These are phyloP conservation scores for Stegastes partitus DNA, from an alignment of 2,113 vertebrate genomes.

Conservation along the genomic window DNA sequence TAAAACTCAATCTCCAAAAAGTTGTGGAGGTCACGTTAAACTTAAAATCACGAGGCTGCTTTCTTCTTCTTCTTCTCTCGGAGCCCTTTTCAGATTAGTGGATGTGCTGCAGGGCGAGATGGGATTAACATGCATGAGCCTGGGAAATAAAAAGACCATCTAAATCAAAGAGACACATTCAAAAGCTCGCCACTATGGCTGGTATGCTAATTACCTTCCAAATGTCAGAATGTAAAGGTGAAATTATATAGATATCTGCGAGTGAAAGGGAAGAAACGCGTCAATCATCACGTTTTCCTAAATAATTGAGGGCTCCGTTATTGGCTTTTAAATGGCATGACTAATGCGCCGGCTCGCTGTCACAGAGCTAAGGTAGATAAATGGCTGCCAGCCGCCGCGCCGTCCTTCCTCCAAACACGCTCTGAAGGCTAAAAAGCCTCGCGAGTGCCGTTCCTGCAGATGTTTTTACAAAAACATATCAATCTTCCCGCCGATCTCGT, in stretches of 20 bases:
- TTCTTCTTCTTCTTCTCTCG: conserved; percentile 22
- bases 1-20: conserved; percentile 11
- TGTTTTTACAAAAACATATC: conserved; percentile 33
- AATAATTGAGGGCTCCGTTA: conserved; percentile 58
- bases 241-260: conserved; percentile 61
- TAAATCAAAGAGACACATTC: conserved; percentile 65
- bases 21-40: conserved; percentile 26
- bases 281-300: conserved; percentile 57
- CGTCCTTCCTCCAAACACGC: conserved; percentile 29
- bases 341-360: conserved; percentile 56
- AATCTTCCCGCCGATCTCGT: neutral
- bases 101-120: conserved; percentile 47
- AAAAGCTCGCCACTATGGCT: conserved; percentile 54
- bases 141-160: conserved; percentile 65
- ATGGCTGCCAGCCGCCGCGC: conserved; percentile 16
- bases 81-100: conserved; percentile 39
- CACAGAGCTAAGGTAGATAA: conserved; percentile 34
- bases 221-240: conserved; percentile 74
- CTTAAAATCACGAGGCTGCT: neutral
- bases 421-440: conserved; percentile 16
- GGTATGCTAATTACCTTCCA: conserved; percentile 63
- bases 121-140: conserved; percentile 54
- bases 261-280: conserved; percentile 55
- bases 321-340: conserved; percentile 61
- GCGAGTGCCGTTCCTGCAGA: conserved; percentile 16